A percentile compares a stretch with the other conserved stretches of the same genome.
Conservation (phyloP, 2,113 vertebrate species). For the Peucedramus taeniatus region DNA sequence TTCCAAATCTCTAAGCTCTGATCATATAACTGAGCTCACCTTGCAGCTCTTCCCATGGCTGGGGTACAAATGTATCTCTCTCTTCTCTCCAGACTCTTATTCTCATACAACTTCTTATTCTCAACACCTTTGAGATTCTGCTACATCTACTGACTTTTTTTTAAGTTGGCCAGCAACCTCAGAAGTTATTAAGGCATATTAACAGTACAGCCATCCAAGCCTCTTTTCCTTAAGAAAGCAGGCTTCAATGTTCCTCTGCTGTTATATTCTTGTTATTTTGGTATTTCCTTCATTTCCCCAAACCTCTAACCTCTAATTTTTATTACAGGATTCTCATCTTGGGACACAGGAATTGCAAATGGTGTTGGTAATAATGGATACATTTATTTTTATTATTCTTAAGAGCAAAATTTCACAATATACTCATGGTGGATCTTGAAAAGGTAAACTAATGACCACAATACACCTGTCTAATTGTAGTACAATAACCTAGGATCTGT, state of each 20-base stretch:
- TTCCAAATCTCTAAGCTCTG: neutral
- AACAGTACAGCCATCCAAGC: neutral
- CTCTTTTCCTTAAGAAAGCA: neutral
- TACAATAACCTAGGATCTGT: conserved; percentile 19
- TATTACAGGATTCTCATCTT: conserved; percentile 1
- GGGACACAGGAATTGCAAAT: neutral
- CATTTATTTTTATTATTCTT: conserved; percentile 3
- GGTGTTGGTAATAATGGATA: neutral
- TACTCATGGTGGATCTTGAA: neutral
- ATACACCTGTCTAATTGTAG: conserved; percentile 13
- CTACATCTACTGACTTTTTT: neutral
- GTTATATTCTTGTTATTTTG: neutral
- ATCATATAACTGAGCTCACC: neutral
- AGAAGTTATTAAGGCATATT: neutral
- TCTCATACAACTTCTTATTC: neutral
- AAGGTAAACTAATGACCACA: conserved; percentile 42
- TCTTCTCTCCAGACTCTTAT: neutral
- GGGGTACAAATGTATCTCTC: neutral
- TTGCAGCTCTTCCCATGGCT: neutral
- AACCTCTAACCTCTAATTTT: neutral
- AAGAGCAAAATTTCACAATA: conserved; percentile 28
- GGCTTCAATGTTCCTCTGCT: neutral
- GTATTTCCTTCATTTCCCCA: neutral
- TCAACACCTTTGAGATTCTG: neutral
- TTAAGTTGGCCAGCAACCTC: neutral